Evolutionary conservation across 37 sponge, comb jelly and placozoan species (phyloP).

Genomic region (Crambe crambe): DNA sequence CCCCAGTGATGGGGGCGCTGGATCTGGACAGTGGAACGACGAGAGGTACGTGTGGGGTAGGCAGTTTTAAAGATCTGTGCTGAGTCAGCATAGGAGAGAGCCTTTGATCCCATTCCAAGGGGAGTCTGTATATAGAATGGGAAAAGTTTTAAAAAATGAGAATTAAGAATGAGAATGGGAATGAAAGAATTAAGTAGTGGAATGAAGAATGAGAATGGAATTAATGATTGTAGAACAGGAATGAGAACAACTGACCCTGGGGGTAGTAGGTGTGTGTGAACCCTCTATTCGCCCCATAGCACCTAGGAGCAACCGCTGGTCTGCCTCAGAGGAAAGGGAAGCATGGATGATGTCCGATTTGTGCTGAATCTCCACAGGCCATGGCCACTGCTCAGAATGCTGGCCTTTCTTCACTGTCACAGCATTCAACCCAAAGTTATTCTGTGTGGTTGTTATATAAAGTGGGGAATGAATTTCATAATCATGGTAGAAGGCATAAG

Average conservation of each 20-base stretch:
- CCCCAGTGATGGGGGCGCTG: conserved; percentile 85
- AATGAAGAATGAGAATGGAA: not conserved
- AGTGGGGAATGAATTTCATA: too few relatives aligned
- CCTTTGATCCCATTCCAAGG: not conserved
- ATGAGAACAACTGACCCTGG: not conserved
- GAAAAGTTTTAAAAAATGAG: not conserved
- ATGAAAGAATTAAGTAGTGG: not conserved
- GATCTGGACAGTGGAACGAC: conserved; percentile 50
- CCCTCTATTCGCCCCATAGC: conserved; percentile 20
- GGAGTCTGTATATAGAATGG: not conserved
- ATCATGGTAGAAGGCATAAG: too few relatives aligned
- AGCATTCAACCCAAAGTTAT: conserved; percentile 27
- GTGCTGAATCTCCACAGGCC: conserved; percentile 55
- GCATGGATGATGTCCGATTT: conserved; percentile 48
- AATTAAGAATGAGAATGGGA: too few relatives aligned
- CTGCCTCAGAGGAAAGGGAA: conserved; percentile 54
- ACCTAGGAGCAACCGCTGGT: conserved; percentile 27
- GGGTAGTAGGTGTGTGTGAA: conserved; percentile 19
- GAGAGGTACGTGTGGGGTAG: conserved; percentile 28
- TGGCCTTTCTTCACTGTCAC: conserved; percentile 40
- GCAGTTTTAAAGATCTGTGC: conserved; percentile 13
- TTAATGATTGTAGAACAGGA: too few relatives aligned
- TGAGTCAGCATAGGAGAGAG: conserved; percentile 7
- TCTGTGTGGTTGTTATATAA: conserved; percentile 14
- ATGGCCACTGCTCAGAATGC: conserved; percentile 51